These are phyloP conservation scores for Cettia cetti DNA, from an alignment of 2,113 vertebrate species.

Conservation along the genomic window DNA sequence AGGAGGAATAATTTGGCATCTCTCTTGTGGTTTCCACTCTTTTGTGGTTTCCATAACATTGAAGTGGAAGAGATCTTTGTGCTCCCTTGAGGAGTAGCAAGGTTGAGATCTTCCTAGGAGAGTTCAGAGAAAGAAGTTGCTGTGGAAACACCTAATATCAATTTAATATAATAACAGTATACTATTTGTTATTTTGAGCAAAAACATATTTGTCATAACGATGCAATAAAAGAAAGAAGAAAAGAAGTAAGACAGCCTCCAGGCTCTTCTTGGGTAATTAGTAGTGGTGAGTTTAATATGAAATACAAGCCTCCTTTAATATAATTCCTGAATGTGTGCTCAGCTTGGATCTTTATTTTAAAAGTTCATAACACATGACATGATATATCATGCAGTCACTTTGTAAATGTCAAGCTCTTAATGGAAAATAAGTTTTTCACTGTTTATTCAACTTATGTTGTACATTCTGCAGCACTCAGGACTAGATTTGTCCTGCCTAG, in stretches of 20 bases:
- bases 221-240: background rate
- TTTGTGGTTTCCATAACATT: no score
- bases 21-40: no score
- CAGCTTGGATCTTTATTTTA: background rate
- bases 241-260: background rate
- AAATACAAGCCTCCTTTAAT: background rate
- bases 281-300: background rate
- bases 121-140: background rate
- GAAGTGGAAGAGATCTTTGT: background rate
- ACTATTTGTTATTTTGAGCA: background rate
- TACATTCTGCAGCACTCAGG: background rate
- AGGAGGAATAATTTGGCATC: background rate
- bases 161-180: background rate
- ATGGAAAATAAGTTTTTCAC: background rate
- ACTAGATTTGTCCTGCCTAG: background rate
- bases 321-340: background rate
- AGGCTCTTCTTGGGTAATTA: background rate
- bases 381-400: background rate
- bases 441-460: background rate
- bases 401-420: constrained; percentile 8
- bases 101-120: background rate
- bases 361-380: background rate
- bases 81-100: background rate
- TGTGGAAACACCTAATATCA: background rate
- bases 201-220: background rate